Evolutionary conservation across 2,797 vertebrate species (phyloP), one percentile per base, ranked within the genome.

Genomic region (Hemitrygon akajei): DNA sequence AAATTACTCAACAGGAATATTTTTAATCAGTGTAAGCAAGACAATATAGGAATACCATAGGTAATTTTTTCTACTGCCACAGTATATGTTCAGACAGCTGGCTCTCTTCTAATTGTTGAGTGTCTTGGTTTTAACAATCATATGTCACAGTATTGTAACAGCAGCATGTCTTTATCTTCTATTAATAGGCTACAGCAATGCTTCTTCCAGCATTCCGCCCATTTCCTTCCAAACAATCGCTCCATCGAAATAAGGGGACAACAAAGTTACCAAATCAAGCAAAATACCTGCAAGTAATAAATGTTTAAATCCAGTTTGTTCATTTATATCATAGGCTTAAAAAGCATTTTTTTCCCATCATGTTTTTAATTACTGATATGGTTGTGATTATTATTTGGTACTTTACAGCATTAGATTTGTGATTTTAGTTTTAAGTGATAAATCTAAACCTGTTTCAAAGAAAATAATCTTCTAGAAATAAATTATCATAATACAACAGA

Each of bases 141-240:
- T 18, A 73, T 91, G 66, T 47, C 66, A 71, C 66, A 75, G 47
- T 75, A 56, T 22, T 14, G 16, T 47, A 30, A 76, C 69, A 76
- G 71, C 40, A 30, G 47, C 30, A 40, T 47, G 30, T 93, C 37
- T 75, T 75, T 93, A 37, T 69, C 22, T 92, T 93, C 73, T n/a
- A 0, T 30, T 75, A 93, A 58, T 58, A 93, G 91, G 22, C 47
- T 75, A n/a, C 71, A 66, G n/a, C 25, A 73, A 30, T 76, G 71
- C 22, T 92, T 92, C 91, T 95, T 93, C 93, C 94, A 66, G 95
- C 95, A 94, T 94, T 94, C 95, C 80, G 94, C 7, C n/a, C 7
- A 0, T 37, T 94, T 66, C 95, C 93, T 94, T 89, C 94, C 94
- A 91, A 96, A 94, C 94, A 94, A 75, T 93, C 58, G 79, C 0